phyloP scores from a whole-genome alignment of 1,140 invertebrate genomes.

The Zaprionus lachaisei region DNA sequence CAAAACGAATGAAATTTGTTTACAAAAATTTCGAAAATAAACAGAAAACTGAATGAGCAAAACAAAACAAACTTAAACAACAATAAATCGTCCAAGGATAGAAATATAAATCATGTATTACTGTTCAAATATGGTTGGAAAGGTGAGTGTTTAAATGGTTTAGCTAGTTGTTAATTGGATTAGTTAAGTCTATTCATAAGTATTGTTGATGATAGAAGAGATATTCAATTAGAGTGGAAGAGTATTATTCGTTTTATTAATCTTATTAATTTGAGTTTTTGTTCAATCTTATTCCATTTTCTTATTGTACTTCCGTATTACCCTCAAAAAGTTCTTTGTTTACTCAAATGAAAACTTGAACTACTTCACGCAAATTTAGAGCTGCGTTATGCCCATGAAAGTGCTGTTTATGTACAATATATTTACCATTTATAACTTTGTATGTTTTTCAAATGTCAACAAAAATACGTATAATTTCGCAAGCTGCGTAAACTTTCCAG shows the following conservation, averaged over 20 bases:
- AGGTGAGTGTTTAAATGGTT: slow-evolving; percentile 25
- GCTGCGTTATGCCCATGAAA: slow-evolving; percentile 19
- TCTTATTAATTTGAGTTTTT: no score
- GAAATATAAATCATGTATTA: slow-evolving; percentile 13
- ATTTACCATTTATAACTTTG: not conserved
- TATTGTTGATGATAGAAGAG: not conserved
- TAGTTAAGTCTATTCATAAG: not conserved
- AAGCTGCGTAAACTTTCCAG: slow-evolving; percentile 54
- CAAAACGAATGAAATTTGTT: slow-evolving; percentile 22
- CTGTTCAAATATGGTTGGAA: slow-evolving; percentile 28
- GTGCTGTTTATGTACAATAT: not conserved
- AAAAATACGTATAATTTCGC: slow-evolving; percentile 36
- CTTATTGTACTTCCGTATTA: not conserved
- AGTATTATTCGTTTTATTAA: not conserved
- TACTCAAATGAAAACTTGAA: slow-evolving; percentile 10
- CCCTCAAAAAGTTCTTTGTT: not conserved
- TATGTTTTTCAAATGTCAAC: slow-evolving; percentile 27
- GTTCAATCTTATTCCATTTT: not conserved
- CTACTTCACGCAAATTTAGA: not conserved
- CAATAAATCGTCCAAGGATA: slow-evolving; percentile 36
- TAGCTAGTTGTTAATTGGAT: not conserved
- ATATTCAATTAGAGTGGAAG: not conserved
- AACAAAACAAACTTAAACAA: not conserved
- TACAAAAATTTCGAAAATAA: slow-evolving; percentile 24
- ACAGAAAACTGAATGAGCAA: slow-evolving; percentile 32